phyloP scores from a whole-genome alignment of 2,797 vertebrate species.

The Megalops cyprinoides region DNA sequence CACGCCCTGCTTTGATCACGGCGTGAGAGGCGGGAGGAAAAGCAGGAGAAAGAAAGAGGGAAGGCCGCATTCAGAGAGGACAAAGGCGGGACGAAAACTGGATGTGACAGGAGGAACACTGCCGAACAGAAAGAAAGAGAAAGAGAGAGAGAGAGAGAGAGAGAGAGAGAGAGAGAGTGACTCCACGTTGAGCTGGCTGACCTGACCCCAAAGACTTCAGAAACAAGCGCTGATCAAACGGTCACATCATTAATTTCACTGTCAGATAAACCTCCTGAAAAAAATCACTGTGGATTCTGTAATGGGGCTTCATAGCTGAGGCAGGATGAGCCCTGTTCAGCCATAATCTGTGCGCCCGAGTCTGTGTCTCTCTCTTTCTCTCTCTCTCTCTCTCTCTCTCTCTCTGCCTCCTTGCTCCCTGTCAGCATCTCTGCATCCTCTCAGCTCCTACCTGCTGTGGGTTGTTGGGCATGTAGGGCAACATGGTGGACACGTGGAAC shows the following conservation, averaged over 20 bases:
- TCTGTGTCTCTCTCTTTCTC: background rate
- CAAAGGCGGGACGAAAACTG: constrained; percentile 52
- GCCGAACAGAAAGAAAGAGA: constrained; percentile 23
- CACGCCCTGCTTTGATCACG: constrained; percentile 58
- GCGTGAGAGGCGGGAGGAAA: constrained; percentile 27
- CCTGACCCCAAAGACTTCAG: background rate
- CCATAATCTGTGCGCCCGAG: background rate
- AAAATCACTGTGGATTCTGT: background rate
- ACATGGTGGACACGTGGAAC: constrained; percentile 97
- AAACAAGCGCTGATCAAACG: constrained; percentile 7
- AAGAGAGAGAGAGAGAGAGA: background rate
- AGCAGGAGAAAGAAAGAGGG: background rate
- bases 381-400: background rate
- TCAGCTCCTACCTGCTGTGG: constrained; percentile 85
- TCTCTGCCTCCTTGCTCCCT: too few relatives aligned
- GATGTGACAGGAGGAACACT: constrained; percentile 40
- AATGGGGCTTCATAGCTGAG: background rate
- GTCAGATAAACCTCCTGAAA: background rate
- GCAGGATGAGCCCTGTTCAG: background rate
- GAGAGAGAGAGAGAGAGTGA: constrained; percentile 11
- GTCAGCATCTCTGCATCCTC: too few relatives aligned
- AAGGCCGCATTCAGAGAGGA: constrained; percentile 40
- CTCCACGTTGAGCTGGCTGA: background rate
- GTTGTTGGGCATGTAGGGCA: constrained; percentile 94
- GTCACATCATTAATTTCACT: background rate